phyloP scores from a whole-genome alignment of 2,113 vertebrate genomes.

The Nesoenas mayeri region DNA sequence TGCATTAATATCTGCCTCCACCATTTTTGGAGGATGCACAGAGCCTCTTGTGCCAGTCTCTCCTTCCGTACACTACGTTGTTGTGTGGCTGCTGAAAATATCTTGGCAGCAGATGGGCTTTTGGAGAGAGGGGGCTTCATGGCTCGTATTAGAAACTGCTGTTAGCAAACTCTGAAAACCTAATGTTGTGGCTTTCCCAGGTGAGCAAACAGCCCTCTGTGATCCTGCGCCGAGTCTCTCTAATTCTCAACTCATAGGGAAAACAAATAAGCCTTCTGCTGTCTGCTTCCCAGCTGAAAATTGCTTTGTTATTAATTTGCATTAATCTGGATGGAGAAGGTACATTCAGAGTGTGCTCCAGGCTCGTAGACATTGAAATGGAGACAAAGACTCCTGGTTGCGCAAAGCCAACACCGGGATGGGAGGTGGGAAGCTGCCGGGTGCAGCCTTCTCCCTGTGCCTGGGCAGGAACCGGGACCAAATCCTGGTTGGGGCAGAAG shows the following conservation, averaged over 20 bases:
- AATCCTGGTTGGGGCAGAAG: background rate
- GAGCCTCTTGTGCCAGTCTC: background rate
- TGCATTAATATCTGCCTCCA: background rate
- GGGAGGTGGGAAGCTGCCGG: background rate
- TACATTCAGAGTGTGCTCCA: slow-evolving; percentile 1
- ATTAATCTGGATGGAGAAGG: slow-evolving; percentile 1
- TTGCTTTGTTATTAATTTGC: background rate
- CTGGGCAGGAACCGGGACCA: background rate
- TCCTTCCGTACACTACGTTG: accelerated
- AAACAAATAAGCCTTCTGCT: background rate
- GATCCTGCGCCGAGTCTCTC: background rate
- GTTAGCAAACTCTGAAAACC: background rate
- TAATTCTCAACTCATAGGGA: background rate
- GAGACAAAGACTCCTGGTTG: slow-evolving; percentile 2
- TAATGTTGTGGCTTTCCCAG: background rate
- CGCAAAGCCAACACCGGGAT: background rate
- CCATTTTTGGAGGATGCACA: background rate
- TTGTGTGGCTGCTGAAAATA: background rate
- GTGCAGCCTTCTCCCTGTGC: background rate
- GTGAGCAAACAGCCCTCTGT: background rate
- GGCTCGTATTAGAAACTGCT: accelerated
- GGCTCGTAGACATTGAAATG: background rate
- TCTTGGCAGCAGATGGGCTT: background rate
- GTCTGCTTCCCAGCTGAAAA: slow-evolving; percentile 19
- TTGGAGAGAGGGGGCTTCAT: background rate